Conservation (phyloP, 2,888 invertebrate genomes). For the Agonopterix arenella region DNA sequence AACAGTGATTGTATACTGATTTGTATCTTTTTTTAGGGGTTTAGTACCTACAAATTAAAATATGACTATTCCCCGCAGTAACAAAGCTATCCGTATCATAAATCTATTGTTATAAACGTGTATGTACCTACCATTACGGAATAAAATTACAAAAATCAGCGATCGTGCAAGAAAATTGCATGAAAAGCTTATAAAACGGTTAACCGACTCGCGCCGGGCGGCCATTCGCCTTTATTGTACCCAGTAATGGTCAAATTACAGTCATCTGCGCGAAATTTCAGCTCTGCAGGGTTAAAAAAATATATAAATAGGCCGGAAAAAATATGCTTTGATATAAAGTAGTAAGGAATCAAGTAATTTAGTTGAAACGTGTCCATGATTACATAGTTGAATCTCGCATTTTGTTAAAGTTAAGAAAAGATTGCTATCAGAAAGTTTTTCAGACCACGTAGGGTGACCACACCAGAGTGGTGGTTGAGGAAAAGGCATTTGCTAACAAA, state of each 20-base stretch:
- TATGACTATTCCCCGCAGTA: too few relatives aligned
- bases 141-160: conserved; percentile 9
- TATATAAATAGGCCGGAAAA: neutral
- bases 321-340: neutral
- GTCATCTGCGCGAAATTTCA: conserved; percentile 2
- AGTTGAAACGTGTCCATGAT: neutral
- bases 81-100: too few relatives aligned
- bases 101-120: too few relatives aligned
- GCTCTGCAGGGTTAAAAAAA: neutral
- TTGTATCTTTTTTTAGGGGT: too few relatives aligned
- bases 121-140: too few relatives aligned
- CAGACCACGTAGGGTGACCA: too few relatives aligned
- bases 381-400: neutral
- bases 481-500: too few relatives aligned
- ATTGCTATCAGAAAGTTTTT: neutral
- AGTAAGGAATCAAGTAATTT: neutral
- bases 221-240: conserved; percentile 24
- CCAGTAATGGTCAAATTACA: conserved; percentile 27
- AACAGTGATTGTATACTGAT: too few relatives aligned
- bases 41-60: too few relatives aligned
- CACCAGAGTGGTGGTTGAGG: too few relatives aligned
- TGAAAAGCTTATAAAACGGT: conserved; percentile 21
- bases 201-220: conserved; percentile 13
- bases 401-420: neutral
- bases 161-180: conserved; percentile 23